Evolutionary conservation across 2,113 vertebrate species (phyloP).

Genomic region (rat (Rattus norvegicus)): GRCr8 NC_086024.1:53996501-53997000

Average conservation of each 20-base stretch:
- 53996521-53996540: conserved; percentile 7
- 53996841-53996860: conserved; percentile 30
- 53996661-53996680: conserved; percentile 52
- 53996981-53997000: conserved; percentile 55
- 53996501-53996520: background rate
- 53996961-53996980: conserved; percentile 69
- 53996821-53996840: conserved; percentile 33
- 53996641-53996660: conserved; percentile 17
- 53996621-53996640: conserved; percentile 51
- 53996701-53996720: background rate
- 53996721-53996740: conserved; percentile 37
- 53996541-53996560: conserved; percentile 25
- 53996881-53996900: conserved; percentile 65
- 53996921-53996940: conserved; percentile 67
- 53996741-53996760: conserved; percentile 57
- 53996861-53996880: conserved; percentile 57
- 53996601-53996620: conserved; percentile 45
- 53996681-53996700: conserved; percentile 56
- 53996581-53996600: conserved; percentile 39
- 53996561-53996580: conserved; percentile 32
- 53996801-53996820: conserved; percentile 39
- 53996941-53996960: conserved; percentile 68
- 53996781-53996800: conserved; percentile 60
- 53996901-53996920: conserved; percentile 76
- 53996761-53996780: conserved; percentile 36